Evolutionary conservation across 2,888 invertebrate genomes (phyloP), one percentile per base, ranked within the genome.

Genomic region (Yponomeuta plumbellus): DNA sequence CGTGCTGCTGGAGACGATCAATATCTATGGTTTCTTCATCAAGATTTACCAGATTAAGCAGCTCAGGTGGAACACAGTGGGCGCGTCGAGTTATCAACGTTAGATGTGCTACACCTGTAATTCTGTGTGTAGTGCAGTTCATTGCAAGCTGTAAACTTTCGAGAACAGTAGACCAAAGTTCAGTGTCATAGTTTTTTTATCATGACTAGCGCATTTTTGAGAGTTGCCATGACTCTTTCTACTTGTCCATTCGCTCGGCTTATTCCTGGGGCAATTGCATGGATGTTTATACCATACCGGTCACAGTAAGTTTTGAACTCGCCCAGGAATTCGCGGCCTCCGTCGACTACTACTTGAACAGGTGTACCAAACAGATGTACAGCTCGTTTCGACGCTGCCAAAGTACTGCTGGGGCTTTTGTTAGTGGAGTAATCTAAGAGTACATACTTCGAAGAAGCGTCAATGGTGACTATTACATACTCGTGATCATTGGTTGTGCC

Each of bases 241-340:
- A 70, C 71, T 61, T 72, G 72, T 2, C 73, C 72, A 64, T 73
- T 72, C 0, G 72, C 71, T 70, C 72, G 68, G 67, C 71, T 72
- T 8, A 67, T 64, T 44, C 72, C 73, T 64, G 72, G 71, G 2
- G 72, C 65, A 56, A 71, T 74, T 4, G 67, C 44, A 17, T 71
- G 71, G 0, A 71, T 39, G 11, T 69, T 57, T 0, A 73, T 71
- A 5, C 71, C 71, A 59, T 64, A 68, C 1, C 52, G 5, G 10
- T 71, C 69, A 56, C 72, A 72, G n/a, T 71, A 72, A 0, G 34
- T 8, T 66, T 70, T 68, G 21, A 67, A 73, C 11, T 72, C 71
- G 0, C 71, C 70, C 0, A 71, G 65, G 57, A 73, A 74, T 52
- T 69, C 70, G 3, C 71, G 57, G 13, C 70, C 72, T 2, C 70